Evolutionary conservation across 2,113 vertebrate species (phyloP).

Genomic region (Limanda limanda): DNA sequence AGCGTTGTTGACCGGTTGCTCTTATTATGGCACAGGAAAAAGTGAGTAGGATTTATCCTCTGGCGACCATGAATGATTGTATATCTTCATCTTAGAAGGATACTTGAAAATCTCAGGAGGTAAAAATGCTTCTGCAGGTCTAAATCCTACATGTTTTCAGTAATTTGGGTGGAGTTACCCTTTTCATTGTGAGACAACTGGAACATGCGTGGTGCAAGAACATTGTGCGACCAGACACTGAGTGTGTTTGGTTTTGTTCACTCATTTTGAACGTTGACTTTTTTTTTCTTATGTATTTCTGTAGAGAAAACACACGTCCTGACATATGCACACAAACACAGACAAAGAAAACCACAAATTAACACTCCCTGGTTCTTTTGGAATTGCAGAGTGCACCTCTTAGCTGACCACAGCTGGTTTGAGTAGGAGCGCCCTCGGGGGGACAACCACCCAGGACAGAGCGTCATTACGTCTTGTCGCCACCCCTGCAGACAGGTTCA

Average conservation of each 20-base stretch:
- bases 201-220: not conserved
- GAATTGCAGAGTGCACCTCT: not conserved
- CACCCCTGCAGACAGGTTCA: constrained; percentile 86
- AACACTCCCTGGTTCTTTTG: not conserved
- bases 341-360: constrained; percentile 5
- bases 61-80: not conserved
- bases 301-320: not conserved
- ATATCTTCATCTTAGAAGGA: not conserved
- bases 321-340: not conserved
- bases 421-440: constrained; percentile 88
- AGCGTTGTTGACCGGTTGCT: not conserved
- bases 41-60: not conserved
- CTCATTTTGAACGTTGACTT: not conserved
- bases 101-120: not conserved
- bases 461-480: constrained; percentile 50
- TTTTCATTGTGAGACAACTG: not conserved
- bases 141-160: not conserved
- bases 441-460: constrained; percentile 92
- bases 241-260: not conserved
- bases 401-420: constrained; percentile 90
- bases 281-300: not conserved
- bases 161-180: not conserved
- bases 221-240: not conserved
- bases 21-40: too few species aligned
- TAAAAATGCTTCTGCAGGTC: not conserved